Evolutionary conservation across 2,888 invertebrate species (phyloP).

Genomic region (Nycteola revayana): DNA sequence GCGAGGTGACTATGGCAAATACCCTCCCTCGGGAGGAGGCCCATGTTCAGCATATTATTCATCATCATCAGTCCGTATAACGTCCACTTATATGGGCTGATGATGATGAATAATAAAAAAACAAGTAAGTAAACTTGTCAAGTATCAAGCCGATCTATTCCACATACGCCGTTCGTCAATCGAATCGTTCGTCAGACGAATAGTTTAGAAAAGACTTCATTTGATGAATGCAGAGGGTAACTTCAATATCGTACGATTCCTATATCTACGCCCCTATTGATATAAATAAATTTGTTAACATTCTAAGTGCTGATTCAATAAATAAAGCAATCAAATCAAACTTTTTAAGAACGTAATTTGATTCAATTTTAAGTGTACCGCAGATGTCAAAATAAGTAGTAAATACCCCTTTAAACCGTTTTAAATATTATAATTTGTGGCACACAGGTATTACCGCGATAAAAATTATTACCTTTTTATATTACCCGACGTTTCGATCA

Average conservation of each 20-base stretch:
- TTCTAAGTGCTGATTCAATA: constrained; percentile 46
- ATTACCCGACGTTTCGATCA: too few species aligned
- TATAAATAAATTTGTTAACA: constrained; percentile 55
- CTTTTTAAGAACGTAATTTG: constrained; percentile 16
- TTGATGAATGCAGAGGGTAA: constrained; percentile 70
- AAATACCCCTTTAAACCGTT: too few species aligned
- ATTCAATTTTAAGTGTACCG: constrained; percentile 16
- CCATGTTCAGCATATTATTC: too few species aligned
- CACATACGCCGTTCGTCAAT: constrained; percentile 54
- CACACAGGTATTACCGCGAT: too few species aligned
- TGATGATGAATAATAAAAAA: too few species aligned
- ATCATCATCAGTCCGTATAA: too few species aligned
- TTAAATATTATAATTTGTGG: too few species aligned
- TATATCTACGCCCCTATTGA: constrained; percentile 46
- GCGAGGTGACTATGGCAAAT: too few species aligned
- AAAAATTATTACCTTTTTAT: too few species aligned
- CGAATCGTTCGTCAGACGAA: constrained; percentile 67
- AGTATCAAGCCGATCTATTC: constrained; percentile 32
- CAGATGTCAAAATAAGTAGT: neutral
- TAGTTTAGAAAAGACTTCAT: constrained; percentile 78
- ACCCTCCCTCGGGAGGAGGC: too few species aligned
- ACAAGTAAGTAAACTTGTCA: neutral
- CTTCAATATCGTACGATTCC: constrained; percentile 53
- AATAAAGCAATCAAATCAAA: constrained; percentile 45
- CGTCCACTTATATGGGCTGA: too few species aligned